Evolutionary conservation across 2,113 vertebrate genomes (phyloP).

Genomic region (Lota lota): DNA sequence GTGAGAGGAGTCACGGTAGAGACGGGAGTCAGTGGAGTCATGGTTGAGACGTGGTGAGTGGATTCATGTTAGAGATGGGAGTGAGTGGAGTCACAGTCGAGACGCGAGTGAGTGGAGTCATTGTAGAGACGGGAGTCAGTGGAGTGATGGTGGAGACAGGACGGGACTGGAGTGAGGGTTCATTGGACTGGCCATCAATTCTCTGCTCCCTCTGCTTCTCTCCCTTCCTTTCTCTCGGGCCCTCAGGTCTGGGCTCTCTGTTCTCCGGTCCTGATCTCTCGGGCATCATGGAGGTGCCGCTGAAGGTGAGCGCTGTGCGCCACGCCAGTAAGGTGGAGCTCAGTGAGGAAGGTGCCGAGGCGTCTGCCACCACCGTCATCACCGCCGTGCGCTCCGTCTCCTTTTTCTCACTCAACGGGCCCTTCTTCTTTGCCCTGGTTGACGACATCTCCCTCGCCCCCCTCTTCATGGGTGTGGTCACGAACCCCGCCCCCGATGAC

Average conservation of each 20-base stretch:
- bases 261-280: constrained; percentile 79
- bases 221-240: background rate
- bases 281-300: constrained; percentile 71
- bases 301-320: constrained; percentile 79
- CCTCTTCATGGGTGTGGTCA: constrained; percentile 83
- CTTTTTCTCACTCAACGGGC: constrained; percentile 79
- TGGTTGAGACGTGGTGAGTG: no score
- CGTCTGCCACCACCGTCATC: constrained; percentile 73
- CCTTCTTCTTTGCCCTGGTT: constrained; percentile 82
- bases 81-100: no score
- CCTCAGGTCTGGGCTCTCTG: constrained; percentile 80
- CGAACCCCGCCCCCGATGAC: constrained; percentile 77
- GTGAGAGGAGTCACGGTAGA: no score
- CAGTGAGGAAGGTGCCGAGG: constrained; percentile 83
- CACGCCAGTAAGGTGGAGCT: constrained; percentile 84
- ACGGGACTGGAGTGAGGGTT: no score
- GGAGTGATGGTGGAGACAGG: no score
- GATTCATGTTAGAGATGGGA: no score
- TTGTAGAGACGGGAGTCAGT: no score
- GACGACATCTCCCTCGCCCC: constrained; percentile 79
- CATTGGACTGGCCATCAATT: background rate
- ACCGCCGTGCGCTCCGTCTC: constrained; percentile 75
- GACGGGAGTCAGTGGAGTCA: no score
- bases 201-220: background rate
- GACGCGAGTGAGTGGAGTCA: no score